These are phyloP conservation scores for Ursus arctos DNA, from an alignment of 2,113 vertebrate genomes.

Conservation along the genomic window DNA sequence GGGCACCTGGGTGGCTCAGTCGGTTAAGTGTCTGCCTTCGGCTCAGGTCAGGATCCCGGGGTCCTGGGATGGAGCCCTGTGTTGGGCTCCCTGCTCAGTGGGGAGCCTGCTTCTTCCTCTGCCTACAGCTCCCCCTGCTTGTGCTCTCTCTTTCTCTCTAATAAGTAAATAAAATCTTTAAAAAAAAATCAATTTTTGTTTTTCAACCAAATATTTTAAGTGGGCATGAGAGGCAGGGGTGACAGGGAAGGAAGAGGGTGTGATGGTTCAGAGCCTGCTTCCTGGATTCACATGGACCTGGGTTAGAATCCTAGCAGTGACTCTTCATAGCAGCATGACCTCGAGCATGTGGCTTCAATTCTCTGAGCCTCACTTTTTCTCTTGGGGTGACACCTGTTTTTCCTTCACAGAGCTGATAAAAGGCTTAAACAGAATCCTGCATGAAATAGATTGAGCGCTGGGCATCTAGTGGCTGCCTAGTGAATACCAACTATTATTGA, in stretches of 20 bases:
- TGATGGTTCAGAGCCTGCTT: neutral
- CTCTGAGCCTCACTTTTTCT: neutral
- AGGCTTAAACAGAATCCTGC: neutral
- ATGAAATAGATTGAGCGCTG: neutral
- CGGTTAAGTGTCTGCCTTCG: neutral
- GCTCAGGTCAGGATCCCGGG: neutral
- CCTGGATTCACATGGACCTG: neutral
- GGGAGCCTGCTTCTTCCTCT: neutral
- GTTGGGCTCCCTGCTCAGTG: neutral
- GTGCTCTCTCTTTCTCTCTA: neutral
- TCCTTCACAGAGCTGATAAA: neutral
- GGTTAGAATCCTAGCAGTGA: neutral
- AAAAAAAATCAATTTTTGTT: neutral
- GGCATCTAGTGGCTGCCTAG: neutral
- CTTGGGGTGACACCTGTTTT: neutral
- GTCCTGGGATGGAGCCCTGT: neutral
- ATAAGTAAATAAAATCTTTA: neutral
- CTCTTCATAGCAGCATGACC: neutral
- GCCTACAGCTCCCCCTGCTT: neutral
- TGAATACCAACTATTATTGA: neutral
- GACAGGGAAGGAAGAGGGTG: neutral
- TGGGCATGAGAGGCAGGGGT: neutral
- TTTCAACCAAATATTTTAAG: neutral
- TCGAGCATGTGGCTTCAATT: neutral
- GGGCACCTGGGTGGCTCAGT: neutral